These are phyloP conservation scores for Chloropsis hardwickii DNA, from an alignment of 2,113 vertebrate species.

Conservation along the genomic window DNA sequence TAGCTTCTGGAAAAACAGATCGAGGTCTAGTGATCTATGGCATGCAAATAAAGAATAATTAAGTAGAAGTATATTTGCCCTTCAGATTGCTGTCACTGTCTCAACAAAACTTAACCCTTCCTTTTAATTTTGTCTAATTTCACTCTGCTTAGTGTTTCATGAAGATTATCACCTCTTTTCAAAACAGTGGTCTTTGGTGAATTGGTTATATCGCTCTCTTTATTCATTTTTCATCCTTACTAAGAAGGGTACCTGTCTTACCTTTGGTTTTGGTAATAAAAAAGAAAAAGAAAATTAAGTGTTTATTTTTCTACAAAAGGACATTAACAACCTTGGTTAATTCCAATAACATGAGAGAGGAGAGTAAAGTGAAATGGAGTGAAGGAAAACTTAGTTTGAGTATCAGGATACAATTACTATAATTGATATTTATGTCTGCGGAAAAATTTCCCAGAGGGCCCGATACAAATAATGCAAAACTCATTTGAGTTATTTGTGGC, in stretches of 20 bases:
- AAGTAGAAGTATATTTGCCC: neutral
- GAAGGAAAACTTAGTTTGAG: conserved; percentile 32
- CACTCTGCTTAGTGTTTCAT: neutral
- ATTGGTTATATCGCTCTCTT: neutral
- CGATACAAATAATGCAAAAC: conserved; percentile 19
- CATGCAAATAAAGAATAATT: neutral
- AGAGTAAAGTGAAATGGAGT: conserved; percentile 12
- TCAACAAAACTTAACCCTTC: neutral
- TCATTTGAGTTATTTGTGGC: conserved; percentile 26
- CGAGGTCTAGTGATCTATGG: neutral
- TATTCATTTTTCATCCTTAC: neutral
- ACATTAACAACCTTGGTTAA: neutral
- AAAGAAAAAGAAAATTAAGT: neutral
- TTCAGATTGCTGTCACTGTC: neutral
- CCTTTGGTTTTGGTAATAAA: neutral
- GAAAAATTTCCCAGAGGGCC: neutral
- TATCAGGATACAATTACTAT: conserved; percentile 25
- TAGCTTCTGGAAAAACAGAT: neutral
- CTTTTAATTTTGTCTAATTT: neutral
- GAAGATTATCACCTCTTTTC: neutral
- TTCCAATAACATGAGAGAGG: neutral
- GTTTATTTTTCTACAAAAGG: neutral
- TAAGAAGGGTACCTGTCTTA: neutral
- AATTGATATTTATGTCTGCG: conserved; percentile 38
- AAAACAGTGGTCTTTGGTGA: neutral